These are phyloP conservation scores for Apamea sordens DNA, from an alignment of 2,888 invertebrate species.

Conservation along the genomic window DNA sequence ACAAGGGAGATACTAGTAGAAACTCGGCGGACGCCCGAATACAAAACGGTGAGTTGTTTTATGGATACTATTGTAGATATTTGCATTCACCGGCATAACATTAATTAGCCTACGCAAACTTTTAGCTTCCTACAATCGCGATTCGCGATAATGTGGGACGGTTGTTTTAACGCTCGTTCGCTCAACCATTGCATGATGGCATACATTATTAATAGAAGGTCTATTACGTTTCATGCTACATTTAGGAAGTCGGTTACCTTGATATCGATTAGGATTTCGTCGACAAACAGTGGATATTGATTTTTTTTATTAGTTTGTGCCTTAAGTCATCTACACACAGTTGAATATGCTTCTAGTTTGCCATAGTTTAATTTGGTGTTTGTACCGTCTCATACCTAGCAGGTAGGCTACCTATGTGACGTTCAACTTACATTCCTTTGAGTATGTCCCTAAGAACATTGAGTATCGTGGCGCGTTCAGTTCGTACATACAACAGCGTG, in stretches of 20 bases:
- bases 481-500: slow-evolving; percentile 68
- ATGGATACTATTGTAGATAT: slow-evolving; percentile 66
- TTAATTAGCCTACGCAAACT: slow-evolving; percentile 58
- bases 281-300: slow-evolving; percentile 39
- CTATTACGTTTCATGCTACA: slow-evolving; percentile 78
- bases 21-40: slow-evolving; percentile 87
- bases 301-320: slow-evolving; percentile 27
- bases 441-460: slow-evolving; percentile 54
- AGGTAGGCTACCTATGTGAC: slow-evolving; percentile 5
- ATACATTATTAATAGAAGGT: slow-evolving; percentile 82
- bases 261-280: slow-evolving; percentile 80
- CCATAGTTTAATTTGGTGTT: slow-evolving; percentile 15
- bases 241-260: slow-evolving; percentile 82
- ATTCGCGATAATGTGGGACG: slow-evolving; percentile 54
- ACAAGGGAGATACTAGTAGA: slow-evolving; percentile 88
- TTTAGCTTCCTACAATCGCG: slow-evolving; percentile 52
- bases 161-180: slow-evolving; percentile 71
- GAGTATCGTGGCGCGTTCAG: slow-evolving; percentile 65
- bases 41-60: slow-evolving; percentile 86
- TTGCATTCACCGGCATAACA: slow-evolving; percentile 48
- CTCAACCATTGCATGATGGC: slow-evolving; percentile 82
- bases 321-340: neutral
- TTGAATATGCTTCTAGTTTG: slow-evolving; percentile 21
- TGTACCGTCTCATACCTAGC: slow-evolving; percentile 5
- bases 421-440: slow-evolving; percentile 36